Conservation (phyloP, 2,888 invertebrate species). For the Ormyrus labotus region DNA sequence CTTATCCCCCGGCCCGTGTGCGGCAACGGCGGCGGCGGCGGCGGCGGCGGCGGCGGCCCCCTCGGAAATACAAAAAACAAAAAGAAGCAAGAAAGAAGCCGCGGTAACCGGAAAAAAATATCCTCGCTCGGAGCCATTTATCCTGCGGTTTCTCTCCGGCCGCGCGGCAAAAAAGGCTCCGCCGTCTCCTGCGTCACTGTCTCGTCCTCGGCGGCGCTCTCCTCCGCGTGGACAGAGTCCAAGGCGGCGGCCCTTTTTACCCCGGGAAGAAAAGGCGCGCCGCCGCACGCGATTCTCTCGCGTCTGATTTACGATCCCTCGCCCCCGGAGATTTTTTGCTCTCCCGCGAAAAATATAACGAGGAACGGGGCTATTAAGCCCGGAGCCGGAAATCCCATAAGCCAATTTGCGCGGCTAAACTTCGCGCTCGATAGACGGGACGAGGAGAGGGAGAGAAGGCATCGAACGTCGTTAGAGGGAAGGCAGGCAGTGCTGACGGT, state of each 20-base stretch:
- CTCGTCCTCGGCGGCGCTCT: not conserved
- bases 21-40: no score
- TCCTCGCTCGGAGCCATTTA: slow-evolving; percentile 24
- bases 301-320: slow-evolving; percentile 46
- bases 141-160: slow-evolving; percentile 6
- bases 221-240: not conserved
- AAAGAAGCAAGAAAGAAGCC: not conserved
- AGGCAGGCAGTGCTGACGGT: no score
- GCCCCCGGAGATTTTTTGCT: not conserved
- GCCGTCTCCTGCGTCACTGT: no score
- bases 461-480: not conserved
- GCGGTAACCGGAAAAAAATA: not conserved
- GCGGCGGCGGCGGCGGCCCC: no score
- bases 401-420: slow-evolving; percentile 70
- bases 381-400: slow-evolving; percentile 70
- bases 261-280: not conserved
- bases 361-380: slow-evolving; percentile 63
- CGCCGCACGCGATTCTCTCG: not conserved
- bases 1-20: no score
- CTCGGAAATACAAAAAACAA: no score
- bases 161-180: not conserved
- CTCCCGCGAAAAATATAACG: slow-evolving; percentile 50
- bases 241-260: not conserved
- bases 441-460: slow-evolving; percentile 7
- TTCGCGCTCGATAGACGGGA: slow-evolving; percentile 26